A percentile compares a stretch with the other conserved stretches of the same genome.
These are phyloP conservation scores for Pogonomyrmex californicus DNA, from an alignment of 1,140 invertebrate species.

Conservation along the genomic window DNA sequence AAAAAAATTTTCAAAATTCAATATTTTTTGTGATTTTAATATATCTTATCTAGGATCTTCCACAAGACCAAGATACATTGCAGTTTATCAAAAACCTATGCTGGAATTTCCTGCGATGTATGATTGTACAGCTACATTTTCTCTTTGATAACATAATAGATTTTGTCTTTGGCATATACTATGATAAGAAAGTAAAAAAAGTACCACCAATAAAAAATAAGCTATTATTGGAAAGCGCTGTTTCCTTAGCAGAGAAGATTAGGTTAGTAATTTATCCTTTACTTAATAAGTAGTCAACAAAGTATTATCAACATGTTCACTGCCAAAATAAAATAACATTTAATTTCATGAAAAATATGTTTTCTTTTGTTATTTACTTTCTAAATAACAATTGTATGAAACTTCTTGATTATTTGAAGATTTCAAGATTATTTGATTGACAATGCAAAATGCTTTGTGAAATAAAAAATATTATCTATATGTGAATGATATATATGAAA, in stretches of 20 bases:
- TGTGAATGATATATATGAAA: too few species aligned
- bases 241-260: slow-evolving; percentile 89
- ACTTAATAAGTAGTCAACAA: not conserved
- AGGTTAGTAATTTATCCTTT: slow-evolving; percentile 77
- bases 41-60: slow-evolving; percentile 28
- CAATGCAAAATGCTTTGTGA: too few species aligned
- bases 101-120: slow-evolving; percentile 71
- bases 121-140: slow-evolving; percentile 80
- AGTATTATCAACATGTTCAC: not conserved
- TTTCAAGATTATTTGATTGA: too few species aligned
- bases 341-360: too few species aligned
- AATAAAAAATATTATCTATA: too few species aligned
- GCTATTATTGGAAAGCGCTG: slow-evolving; percentile 90
- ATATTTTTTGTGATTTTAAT: not conserved
- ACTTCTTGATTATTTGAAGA: too few species aligned
- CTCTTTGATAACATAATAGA: slow-evolving; percentile 85
- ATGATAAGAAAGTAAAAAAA: slow-evolving; percentile 86
- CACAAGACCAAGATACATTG: not conserved
- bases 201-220: slow-evolving; percentile 88
- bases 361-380: too few species aligned
- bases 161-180: slow-evolving; percentile 87
- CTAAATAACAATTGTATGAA: too few species aligned
- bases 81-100: slow-evolving; percentile 1
- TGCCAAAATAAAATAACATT: too few species aligned
- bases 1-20: not conserved